Evolutionary conservation across 2,888 invertebrate species (phyloP), one percentile per base, ranked within the genome.

Genomic region (Scaptomyza cyrtandrae): DNA sequence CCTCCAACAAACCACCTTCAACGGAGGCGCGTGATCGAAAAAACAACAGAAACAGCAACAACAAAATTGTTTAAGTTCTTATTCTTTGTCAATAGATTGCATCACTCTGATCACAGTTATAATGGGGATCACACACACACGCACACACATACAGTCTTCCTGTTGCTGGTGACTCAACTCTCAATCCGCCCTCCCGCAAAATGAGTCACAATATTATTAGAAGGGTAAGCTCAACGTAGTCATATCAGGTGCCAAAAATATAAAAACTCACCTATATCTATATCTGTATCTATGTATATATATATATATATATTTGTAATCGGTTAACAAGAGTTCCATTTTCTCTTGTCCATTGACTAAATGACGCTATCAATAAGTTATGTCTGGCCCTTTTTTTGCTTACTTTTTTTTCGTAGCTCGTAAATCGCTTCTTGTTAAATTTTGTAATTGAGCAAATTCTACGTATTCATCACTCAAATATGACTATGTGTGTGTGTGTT

Each of bases 341-440:
- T 46, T 57, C 52, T 52, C 52, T 52, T 43, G 33, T 43, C 54
- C 61, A 50, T 57, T 50, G 60, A 49, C 49, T 43, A 70, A 70
- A 65, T 75, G 66, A 61, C 65, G 63, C 27, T 55, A 54, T 54
- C 27, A 71, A 65, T 71, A 71, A 53, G 56, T 56, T 64, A 29
- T 35, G 43, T 35, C 16, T 39, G 13, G 13, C 35, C 41, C 39
- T 55, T n/a, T 48, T 24, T 29, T 9, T 58, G 46, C 44, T 41
- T 16, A 31, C 33, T 46, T 60, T 58, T 43, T 72, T 52, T 39
- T 14, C 9, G 3, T 72, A 41, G 58, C 39, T 53, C 61, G 57
- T 56, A 77, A 80, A 80, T 84, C 50, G 68, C 57, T 80, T 75
- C 72, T 65, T 66, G 65, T 62, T 84, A 78, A 67, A 46, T 78